Percentiles rank a stretch among this genome's conserved stretches.
Evolutionary conservation across 2,113 vertebrate species (phyloP).

Genomic region (Thermophis baileyi): DNA sequence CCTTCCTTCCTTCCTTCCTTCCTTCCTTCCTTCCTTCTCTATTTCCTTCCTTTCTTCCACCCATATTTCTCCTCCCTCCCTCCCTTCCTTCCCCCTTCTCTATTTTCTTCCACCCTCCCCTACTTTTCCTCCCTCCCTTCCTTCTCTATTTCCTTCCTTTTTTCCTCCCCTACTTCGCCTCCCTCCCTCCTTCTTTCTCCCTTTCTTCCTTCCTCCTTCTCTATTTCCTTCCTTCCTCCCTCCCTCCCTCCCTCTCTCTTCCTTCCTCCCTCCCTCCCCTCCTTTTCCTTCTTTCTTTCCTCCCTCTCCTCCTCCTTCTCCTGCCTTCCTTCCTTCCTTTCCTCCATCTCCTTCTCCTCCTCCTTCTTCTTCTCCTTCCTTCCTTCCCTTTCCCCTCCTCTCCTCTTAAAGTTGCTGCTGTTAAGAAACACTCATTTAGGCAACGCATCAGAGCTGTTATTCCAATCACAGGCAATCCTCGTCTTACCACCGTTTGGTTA

Average conservation of each 20-base stretch:
- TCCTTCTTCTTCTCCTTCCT: too few species aligned
- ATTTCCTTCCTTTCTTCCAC: neutral
- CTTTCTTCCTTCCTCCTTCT: neutral
- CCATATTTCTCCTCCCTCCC: too few species aligned
- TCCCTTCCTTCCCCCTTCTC: too few species aligned
- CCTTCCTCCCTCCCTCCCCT: fast-evolving
- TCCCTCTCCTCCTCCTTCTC: fast-evolving
- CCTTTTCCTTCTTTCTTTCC: too few species aligned
- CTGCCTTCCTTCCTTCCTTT: neutral
- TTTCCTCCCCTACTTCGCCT: neutral
- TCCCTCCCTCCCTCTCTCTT: too few species aligned
- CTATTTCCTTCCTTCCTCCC: too few species aligned
- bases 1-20: neutral
- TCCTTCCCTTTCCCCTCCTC: neutral
- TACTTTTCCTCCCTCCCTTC: too few species aligned
- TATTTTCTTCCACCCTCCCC: too few species aligned
- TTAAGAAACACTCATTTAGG: neutral
- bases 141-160: too few species aligned
- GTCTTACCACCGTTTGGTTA: too few species aligned
- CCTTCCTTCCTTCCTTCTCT: fast-evolving
- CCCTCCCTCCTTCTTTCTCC: neutral
- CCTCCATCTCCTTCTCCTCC: too few species aligned
- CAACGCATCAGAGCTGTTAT: neutral
- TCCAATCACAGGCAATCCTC: neutral
- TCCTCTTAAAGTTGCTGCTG: neutral